Conservation (phyloP, 2,888 invertebrate genomes). For the Baronia brevicornis region DNA sequence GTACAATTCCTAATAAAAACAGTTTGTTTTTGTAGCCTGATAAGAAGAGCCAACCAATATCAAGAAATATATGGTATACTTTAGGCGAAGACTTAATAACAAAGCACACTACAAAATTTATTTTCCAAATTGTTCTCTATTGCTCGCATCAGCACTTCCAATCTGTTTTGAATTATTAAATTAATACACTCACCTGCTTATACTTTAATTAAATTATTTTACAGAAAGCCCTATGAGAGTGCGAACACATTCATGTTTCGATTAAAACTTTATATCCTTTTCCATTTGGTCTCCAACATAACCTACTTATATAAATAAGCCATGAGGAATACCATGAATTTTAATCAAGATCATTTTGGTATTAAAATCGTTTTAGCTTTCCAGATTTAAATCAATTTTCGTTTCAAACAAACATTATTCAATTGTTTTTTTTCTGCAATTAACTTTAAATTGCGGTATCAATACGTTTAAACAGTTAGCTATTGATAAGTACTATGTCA, state of each 20-base stretch:
- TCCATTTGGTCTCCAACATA: conserved; percentile 19
- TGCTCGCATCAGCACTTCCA: conserved; percentile 29
- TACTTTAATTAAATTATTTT: conserved; percentile 49
- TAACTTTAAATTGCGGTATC: no score
- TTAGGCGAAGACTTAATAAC: no score
- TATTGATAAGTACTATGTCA: no score
- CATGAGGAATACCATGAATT: conserved; percentile 3
- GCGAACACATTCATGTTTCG: conserved; percentile 33
- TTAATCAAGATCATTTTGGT: no score
- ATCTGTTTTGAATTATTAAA: conserved; percentile 44
- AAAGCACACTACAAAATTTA: no score
- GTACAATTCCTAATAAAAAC: neutral
- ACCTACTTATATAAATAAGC: conserved; percentile 4
- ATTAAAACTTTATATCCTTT: conserved; percentile 40
- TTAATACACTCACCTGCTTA: conserved; percentile 28
- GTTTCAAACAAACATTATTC: neutral
- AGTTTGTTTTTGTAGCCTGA: no score
- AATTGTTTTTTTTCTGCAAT: no score
- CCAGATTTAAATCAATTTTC: conserved; percentile 7
- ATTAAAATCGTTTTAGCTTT: conserved; percentile 7
- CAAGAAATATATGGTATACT: no score
- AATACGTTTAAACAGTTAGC: no score
- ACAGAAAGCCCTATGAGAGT: conserved; percentile 30
- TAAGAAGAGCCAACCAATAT: no score
- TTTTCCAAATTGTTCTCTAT: conserved; percentile 18